Conservation (phyloP, 2,797 vertebrate species). For the Picus viridis region DNA sequence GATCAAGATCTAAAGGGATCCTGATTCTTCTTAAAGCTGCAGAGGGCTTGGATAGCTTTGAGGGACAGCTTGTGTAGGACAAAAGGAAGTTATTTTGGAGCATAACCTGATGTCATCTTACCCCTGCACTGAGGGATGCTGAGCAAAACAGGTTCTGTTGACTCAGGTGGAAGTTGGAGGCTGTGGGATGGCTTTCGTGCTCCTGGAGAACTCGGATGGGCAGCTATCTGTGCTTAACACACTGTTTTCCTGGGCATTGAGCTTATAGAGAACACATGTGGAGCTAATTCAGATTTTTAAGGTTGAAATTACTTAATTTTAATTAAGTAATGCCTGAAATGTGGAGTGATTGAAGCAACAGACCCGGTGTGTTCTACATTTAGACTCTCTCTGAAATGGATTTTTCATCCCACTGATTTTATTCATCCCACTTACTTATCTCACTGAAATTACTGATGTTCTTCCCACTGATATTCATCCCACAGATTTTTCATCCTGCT, state of each 20-base stretch:
- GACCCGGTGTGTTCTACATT: background rate
- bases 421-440: background rate
- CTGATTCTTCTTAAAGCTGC: background rate
- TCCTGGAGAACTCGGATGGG: background rate
- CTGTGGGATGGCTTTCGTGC: background rate
- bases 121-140: background rate
- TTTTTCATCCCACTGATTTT: background rate
- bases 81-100: background rate
- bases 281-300: background rate
- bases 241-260: background rate
- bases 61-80: background rate
- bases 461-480: no score
- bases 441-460: no score
- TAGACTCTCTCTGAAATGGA: background rate
- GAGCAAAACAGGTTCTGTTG: background rate
- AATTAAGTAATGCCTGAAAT: background rate
- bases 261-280: background rate
- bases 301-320: background rate
- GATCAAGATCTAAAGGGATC: accelerated
- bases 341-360: background rate
- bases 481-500: background rate
- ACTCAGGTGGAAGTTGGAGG: background rate
- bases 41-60: background rate
- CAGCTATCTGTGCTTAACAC: background rate
- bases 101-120: background rate